A percentile compares a stretch with the other conserved stretches of the same genome.
Evolutionary conservation across 2,888 invertebrate genomes (phyloP).

Genomic region (Cyclophora albipunctata): DNA sequence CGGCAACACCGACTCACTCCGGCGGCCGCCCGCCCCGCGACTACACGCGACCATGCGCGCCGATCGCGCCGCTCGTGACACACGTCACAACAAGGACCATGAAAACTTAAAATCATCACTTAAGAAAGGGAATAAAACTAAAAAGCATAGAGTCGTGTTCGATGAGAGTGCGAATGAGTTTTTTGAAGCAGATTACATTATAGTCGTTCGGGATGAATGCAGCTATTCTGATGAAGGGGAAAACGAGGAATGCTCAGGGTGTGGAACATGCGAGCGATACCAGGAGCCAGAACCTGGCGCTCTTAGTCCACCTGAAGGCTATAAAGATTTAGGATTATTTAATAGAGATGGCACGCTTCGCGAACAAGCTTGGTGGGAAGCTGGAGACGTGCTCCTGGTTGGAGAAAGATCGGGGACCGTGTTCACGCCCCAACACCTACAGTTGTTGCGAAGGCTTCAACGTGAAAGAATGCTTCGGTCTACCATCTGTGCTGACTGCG

Average conservation of each 20-base stretch:
- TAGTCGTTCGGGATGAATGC: constrained; percentile 91
- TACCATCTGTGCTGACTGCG: constrained; percentile 68
- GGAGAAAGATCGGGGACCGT: constrained; percentile 76
- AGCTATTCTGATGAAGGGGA: constrained; percentile 88
- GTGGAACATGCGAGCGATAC: constrained; percentile 71
- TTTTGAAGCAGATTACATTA: constrained; percentile 94
- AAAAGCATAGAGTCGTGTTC: constrained; percentile 88
- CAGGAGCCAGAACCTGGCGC: constrained; percentile 88
- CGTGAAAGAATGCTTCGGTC: constrained; percentile 76
- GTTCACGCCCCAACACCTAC: constrained; percentile 80
- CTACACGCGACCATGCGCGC: constrained; percentile 69
- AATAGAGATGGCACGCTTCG: constrained; percentile 73
- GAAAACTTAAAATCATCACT: constrained; percentile 82
- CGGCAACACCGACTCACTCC: constrained; percentile 28
- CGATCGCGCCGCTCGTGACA: constrained; percentile 64
- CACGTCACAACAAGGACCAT: constrained; percentile 77
- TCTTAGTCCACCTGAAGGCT: constrained; percentile 92
- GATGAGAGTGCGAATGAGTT: constrained; percentile 93
- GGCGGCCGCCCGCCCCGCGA: constrained; percentile 49
- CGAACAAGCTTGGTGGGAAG: constrained; percentile 75
- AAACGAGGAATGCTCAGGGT: constrained; percentile 80
- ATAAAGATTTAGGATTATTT: constrained; percentile 87
- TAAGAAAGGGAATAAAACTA: constrained; percentile 82
- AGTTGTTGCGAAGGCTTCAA: constrained; percentile 78
- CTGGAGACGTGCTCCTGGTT: constrained; percentile 75